phyloP scores from a whole-genome alignment of 2,888 invertebrate genomes.

The Pachymerium ferrugineum region DNA sequence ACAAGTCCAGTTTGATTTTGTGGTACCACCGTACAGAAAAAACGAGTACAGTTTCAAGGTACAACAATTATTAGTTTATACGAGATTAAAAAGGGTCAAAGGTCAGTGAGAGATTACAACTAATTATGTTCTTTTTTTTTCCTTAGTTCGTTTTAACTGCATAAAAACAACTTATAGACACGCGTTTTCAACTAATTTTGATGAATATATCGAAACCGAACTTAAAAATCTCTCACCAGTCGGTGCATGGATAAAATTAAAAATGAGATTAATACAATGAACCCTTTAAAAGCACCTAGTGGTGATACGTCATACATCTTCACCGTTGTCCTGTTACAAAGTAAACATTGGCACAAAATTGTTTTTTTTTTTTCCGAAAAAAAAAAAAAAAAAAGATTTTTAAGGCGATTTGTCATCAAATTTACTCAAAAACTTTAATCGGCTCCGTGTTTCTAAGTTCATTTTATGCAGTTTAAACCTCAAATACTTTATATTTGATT shows the following conservation, averaged over 20 bases:
- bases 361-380: background rate
- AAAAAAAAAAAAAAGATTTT: too few species aligned
- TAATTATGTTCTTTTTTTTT: background rate
- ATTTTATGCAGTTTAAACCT: background rate
- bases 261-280: too few species aligned
- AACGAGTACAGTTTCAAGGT: too few species aligned
- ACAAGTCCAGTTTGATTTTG: constrained; percentile 7
- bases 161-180: background rate
- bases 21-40: background rate
- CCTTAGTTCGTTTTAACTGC: background rate
- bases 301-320: too few species aligned
- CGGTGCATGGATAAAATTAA: too few species aligned
- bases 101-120: background rate
- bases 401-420: constrained; percentile 4
- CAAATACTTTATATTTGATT: background rate
- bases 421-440: background rate
- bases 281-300: too few species aligned
- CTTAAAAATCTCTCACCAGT: background rate
- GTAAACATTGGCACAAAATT: background rate
- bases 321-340: background rate
- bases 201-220: background rate
- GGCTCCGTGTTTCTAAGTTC: background rate
- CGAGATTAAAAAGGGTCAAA: background rate
- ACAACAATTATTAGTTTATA: background rate
- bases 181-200: background rate